Evolutionary conservation across 2,113 vertebrate genomes (phyloP).

Genomic region (Atrichornis clamosus): DNA sequence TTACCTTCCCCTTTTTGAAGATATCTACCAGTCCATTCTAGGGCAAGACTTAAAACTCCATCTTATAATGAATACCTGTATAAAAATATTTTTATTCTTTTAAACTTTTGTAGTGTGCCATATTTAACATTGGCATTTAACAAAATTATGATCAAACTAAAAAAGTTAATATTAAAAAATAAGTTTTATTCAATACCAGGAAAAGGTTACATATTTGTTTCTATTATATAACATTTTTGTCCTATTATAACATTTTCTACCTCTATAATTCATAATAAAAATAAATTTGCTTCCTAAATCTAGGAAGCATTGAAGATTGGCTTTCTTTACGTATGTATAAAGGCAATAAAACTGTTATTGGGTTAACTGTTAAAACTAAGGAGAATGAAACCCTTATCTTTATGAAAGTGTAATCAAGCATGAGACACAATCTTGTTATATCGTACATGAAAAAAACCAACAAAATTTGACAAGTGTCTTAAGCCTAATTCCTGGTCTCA

Average conservation of each 20-base stretch:
- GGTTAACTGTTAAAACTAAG: not conserved
- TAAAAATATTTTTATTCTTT: not conserved
- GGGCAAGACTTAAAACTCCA: not conserved
- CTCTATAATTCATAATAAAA: not conserved
- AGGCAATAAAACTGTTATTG: not conserved
- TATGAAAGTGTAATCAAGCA: not conserved
- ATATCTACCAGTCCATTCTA: not conserved
- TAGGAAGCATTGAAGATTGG: not conserved
- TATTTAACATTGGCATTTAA: not conserved
- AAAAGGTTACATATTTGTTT: not conserved
- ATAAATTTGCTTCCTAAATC: not conserved
- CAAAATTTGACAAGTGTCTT: not conserved
- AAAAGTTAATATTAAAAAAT: not conserved
- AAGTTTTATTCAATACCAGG: not conserved
- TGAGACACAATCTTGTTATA: not conserved
- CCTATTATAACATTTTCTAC: not conserved
- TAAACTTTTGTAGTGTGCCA: not conserved
- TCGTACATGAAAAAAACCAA: accelerated
- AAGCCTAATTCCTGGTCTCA: not conserved
- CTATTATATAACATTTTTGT: not conserved
- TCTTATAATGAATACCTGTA: not conserved
- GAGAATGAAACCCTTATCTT: accelerated
- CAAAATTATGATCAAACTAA: not conserved
- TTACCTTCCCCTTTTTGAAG: not conserved
- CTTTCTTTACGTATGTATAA: not conserved